These are phyloP conservation scores for Rhynchonycteris naso DNA, from an alignment of 2,797 vertebrate species.

Conservation along the genomic window DNA sequence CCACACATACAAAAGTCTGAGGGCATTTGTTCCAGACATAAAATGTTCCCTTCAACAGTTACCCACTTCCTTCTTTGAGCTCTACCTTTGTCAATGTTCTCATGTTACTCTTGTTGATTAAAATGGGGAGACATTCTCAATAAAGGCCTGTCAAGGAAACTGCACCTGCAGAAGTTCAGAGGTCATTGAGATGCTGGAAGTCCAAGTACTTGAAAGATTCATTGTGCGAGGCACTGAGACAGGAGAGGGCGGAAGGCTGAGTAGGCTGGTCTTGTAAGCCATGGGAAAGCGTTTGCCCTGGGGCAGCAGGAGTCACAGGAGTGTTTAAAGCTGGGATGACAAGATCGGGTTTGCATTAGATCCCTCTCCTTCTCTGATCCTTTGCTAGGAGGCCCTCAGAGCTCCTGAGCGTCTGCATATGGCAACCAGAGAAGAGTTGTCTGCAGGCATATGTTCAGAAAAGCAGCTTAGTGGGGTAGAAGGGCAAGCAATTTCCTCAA, in stretches of 20 bases:
- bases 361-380: not conserved
- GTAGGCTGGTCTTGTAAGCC: not conserved
- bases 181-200: not conserved
- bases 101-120: not conserved
- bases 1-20: not conserved
- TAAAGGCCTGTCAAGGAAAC: not conserved
- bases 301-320: not conserved
- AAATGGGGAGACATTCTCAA: constrained; percentile 6
- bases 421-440: not conserved
- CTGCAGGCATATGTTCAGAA: not conserved
- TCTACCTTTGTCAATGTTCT: not conserved
- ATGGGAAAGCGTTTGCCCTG: not conserved
- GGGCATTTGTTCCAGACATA: not conserved
- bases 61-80: not conserved
- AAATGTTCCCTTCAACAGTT: not conserved
- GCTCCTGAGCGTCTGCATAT: not conserved
- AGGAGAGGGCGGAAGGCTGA: not conserved
- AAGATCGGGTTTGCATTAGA: not conserved
- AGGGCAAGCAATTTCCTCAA: not conserved
- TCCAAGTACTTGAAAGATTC: not conserved
- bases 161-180: not conserved
- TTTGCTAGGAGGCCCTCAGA: not conserved
- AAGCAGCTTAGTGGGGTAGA: not conserved
- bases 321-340: not conserved
- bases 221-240: not conserved